Evolutionary conservation across 2,797 vertebrate genomes (phyloP), one percentile per base, ranked within the genome.

Genomic region (Rhabdomys pumilio): DNA sequence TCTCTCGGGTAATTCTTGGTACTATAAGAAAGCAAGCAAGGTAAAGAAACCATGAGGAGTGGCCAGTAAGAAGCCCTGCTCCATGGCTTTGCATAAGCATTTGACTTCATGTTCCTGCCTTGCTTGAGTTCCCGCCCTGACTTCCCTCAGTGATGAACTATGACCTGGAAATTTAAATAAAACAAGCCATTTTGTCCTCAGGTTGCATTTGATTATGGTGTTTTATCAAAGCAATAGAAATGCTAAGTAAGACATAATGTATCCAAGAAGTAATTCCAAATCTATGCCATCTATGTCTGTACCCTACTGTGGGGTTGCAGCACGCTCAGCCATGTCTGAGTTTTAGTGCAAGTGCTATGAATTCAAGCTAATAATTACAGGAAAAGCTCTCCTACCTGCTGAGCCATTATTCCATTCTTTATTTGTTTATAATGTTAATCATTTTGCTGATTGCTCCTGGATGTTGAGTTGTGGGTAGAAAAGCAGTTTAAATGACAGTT

Each of bases 401-500:
- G 22, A 53, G 22, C 9, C 34, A 55, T 53, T 50, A 14, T 86
- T 55, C 22, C 4, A 72, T 72, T 72, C n/a, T 72, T 72, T 17
- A n/a, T 69, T 34, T n/a, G 65, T 89, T 92, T 67, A 76, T 47
- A 86, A 93, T 91, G 47, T 73, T 50, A 69, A 38, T 41, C 7
- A 80, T 83, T 82, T n/a, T 26, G 59, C 79, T 80, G 53, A 67
- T 76, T 61, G 41, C 4, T 10, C 76, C 59, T 69, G 47, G 6
- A 82, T 93, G 44, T 91, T 53, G 38, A 90, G 11, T 83, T 6
- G 31, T 29, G 6, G 44, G 75, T 57, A 59, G 29, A 75, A 63
- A 79, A 6, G 4, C 34, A 55, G 0, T 72, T 73, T 67, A 67
- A 93, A 92, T 75, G 31, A 73, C 73, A 67, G 67, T 86, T 8